Percentiles rank a stretch among this genome's conserved stretches.
Evolutionary conservation across 2,113 vertebrate genomes (phyloP).

Genomic region (Puma concolor): DNA sequence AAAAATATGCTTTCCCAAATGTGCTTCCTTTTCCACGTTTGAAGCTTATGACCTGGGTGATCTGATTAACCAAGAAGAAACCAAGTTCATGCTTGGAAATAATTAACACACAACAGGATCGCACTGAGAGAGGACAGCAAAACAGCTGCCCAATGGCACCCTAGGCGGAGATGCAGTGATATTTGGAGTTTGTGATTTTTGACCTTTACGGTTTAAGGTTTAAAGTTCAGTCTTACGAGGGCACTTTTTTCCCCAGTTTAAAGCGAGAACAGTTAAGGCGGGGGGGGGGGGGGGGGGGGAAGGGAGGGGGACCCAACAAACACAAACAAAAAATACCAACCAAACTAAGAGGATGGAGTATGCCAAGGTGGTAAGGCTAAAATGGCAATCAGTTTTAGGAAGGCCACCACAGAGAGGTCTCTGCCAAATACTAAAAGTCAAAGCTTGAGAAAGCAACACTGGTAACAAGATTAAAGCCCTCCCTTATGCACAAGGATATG

Average conservation of each 20-base stretch:
- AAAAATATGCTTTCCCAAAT: neutral
- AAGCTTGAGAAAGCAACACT: neutral
- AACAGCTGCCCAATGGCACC: too few relatives aligned
- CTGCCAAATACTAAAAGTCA: neutral
- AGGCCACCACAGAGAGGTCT: neutral
- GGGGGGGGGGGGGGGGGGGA: too few relatives aligned
- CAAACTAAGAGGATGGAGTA: neutral
- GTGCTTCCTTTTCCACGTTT: neutral
- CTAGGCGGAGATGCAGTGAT: fast-evolving
- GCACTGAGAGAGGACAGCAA: fast-evolving
- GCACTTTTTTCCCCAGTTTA: neutral
- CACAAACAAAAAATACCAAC: neutral
- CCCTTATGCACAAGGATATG: fast-evolving
- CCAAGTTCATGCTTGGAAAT: neutral
- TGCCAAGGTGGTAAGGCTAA: neutral
- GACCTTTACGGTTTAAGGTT: too few relatives aligned
- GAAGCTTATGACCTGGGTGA: neutral
- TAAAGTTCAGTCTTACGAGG: neutral
- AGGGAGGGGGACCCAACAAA: neutral
- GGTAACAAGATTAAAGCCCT: neutral
- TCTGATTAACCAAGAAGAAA: neutral
- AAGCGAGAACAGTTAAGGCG: neutral
- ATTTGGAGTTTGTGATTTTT: neutral
- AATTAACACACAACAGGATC: neutral
- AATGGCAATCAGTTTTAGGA: neutral